Conservation (phyloP, 2,888 invertebrate species). For the Ormyrus rosae region DNA sequence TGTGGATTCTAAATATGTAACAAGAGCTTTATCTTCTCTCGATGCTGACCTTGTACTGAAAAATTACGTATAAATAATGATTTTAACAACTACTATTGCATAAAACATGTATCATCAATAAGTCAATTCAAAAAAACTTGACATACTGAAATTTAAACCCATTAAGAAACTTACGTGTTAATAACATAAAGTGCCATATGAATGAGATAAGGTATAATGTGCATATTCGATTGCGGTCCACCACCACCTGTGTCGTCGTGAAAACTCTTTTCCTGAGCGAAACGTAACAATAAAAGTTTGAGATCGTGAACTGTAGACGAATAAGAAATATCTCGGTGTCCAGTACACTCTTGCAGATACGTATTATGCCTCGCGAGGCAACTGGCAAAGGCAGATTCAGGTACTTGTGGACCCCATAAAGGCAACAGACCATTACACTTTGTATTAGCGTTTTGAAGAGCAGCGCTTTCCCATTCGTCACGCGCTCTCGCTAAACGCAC, state of each 20-base stretch:
- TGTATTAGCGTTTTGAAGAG: conserved; percentile 98
- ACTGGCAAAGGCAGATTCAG: conserved; percentile 94
- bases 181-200: conserved; percentile 97
- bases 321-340: conserved; percentile 87
- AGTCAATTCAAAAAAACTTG: too few relatives aligned
- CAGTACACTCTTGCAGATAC: conserved; percentile 85
- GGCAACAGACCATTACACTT: conserved; percentile 97
- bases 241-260: conserved; percentile 98
- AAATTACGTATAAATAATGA: not conserved
- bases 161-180: conserved; percentile 82
- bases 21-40: conserved; percentile 88
- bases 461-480: conserved; percentile 99
- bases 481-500: conserved; percentile 84
- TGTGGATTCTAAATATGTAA: conserved; percentile 83
- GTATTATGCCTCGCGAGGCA: conserved; percentile 95
- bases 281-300: conserved; percentile 90
- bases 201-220: conserved; percentile 94
- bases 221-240: conserved; percentile 97
- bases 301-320: conserved; percentile 93
- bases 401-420: conserved; percentile 96
- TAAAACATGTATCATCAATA: too few relatives aligned
- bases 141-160: too few relatives aligned
- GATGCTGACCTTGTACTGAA: conserved; percentile 84
- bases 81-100: too few relatives aligned
- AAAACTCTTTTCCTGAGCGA: conserved; percentile 96